Base-by-base conservation (phyloP, 37 sponge, comb jelly and placozoan species). In the Bolinopsis microptera region DNA sequence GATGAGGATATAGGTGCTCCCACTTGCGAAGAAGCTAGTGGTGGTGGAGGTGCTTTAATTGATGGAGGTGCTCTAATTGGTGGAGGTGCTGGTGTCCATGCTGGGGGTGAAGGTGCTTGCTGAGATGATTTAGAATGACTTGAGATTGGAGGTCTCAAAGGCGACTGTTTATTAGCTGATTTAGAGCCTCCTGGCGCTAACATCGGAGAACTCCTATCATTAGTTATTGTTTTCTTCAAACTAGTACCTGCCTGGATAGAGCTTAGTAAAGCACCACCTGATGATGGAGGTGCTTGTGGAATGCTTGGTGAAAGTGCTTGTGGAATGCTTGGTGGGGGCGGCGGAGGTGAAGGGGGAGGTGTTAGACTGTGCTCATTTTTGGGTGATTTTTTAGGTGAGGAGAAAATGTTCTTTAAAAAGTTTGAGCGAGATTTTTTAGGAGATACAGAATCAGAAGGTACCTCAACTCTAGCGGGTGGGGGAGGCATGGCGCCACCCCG, bases 401-500 rank as follows among this genome's bases (percentile, higher is more conserved):
- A 24, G 28, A 70, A 70, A 24, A 22, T 2, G 74, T 70, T 22
- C 21, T 70, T 70, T 1, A 70, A 26, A 26, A 70, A 70, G 25
- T 9, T 3, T 24, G 74, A 24, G 28, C 5, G 3, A 24, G 74
- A 26, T 22, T 26, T 70, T 70, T 77, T 34, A 1, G 1, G 80
- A 16, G 80, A 36, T 21, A 35, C 21, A 13, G 33, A 33, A n/a
- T n/a, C n/a, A 22, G 13, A 1, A 35, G 33, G 35, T 77, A 77
- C 80, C 80, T 77, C 33, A 18, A 32, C 36, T 77, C 80, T 77
- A 0, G 80, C 35, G 0, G 80, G 80, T 3, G 80, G 80, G 18
- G 80, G 80, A 18, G 80, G 80, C 80, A 77, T 77, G 80, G 8
- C 37, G 16, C 80, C 80, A 13, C 80, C 80, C 21, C 80, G 18